Base-by-base conservation (phyloP, 2,113 vertebrate species). In the Phoxinus phoxinus region DNA sequence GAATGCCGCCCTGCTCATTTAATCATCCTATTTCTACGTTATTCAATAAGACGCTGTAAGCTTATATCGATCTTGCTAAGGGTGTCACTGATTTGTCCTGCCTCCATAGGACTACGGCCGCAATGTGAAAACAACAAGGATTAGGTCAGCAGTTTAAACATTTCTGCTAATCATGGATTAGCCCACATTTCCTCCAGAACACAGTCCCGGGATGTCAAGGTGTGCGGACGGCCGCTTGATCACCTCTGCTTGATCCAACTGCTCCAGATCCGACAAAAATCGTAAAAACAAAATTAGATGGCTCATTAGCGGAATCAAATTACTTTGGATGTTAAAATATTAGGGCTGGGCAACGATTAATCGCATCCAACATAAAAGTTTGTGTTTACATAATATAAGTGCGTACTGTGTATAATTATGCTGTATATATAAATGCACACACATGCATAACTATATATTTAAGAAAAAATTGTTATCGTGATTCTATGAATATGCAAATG, bases 141-240 rank as follows among this genome's bases (percentile, higher is more conserved):
- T 94, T 93, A 92, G 85, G 46, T 87, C 88, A 84, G 91, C 63
- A 83, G 84, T 86, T 86, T 90, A 87, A 86, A 71, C 3, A 44
- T 77, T 73, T 63, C 58, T 84, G 86, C 80, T 93, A 94, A 94
- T 93, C 91, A 17, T 87, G 88, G 91, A 94, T 95, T 93, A 91
- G 84, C 90, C 92, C 91, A 94, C 88, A 92, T 94, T 89, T 41
- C 32, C 71, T 30, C 21, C 8, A 15, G 73, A 0, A 71, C 83
- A 84, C 81, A 56, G 69, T 89, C 87, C 86, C 25, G 12, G 67
- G 69, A 87, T 21, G 48, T 78, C 69, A 59, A 93, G 89, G 91
- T 92, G 89, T 91, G 67, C 21, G 6, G 23, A 65, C 41, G 23
- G 35, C n/a, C 8, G n/a, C 41, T 46, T 73, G 37, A 51, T 23